phyloP scores from a whole-genome alignment of 2,797 vertebrate genomes.

The Halcyon chelicuti region DNA sequence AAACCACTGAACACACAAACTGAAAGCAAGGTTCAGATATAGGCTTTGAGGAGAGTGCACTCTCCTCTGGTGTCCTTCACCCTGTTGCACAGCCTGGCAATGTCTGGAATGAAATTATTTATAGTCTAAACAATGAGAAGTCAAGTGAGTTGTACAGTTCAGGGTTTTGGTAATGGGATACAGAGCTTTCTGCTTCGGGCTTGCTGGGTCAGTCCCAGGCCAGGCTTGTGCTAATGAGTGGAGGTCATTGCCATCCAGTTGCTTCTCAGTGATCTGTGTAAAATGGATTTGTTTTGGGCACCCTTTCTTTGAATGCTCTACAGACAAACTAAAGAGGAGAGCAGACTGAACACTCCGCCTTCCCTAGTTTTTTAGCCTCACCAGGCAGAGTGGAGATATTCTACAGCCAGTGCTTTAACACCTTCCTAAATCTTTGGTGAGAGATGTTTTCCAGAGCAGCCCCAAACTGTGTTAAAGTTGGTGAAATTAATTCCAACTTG shows the following conservation, averaged over 20 bases:
- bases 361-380: background rate
- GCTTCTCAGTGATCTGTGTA: background rate
- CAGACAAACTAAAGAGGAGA: background rate
- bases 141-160: background rate
- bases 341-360: background rate
- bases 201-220: background rate
- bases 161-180: constrained; percentile 18
- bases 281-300: background rate
- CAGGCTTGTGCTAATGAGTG: background rate
- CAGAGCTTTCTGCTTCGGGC: background rate
- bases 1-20: background rate
- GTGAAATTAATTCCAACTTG: background rate
- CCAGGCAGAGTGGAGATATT: background rate
- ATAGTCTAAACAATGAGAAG: constrained; percentile 13
- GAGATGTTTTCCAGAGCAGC: background rate
- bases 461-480: background rate
- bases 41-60: background rate
- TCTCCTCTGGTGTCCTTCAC: background rate
- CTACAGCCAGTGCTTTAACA: background rate
- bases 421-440: background rate
- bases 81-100: background rate
- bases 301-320: background rate
- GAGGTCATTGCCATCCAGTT: background rate
- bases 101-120: constrained; percentile 34
- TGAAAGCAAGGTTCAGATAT: background rate